Evolutionary conservation across 2,888 invertebrate species (phyloP), one percentile per base, ranked within the genome.

Genomic region (Harpalus rufipes): DNA sequence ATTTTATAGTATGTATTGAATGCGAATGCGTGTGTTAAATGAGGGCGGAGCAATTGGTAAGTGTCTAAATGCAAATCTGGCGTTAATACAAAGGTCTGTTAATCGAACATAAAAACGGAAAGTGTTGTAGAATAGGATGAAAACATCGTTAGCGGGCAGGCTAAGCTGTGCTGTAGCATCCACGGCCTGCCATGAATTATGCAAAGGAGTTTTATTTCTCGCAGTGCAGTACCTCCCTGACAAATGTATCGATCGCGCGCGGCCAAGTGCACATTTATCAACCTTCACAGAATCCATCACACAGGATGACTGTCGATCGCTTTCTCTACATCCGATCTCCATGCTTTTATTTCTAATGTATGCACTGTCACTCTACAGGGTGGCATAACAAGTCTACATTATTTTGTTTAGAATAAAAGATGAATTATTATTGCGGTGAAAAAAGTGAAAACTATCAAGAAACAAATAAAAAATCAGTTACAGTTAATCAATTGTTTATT

Each of bases 201-300:
- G 76, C 76, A 76, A 76, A 76, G 25, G 8, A 51, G 76, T 76
- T 76, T 44, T 51, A 76, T 25, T 76, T 76, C 21, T 76, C 51
- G n/a, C 44, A 68, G 68, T 68, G 68, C 68, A 68, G 25, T 1
- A n/a, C 21, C n/a, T 51, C 76, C 12, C 76, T 44, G 76, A 76
- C 76, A 76, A 76, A 76, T 76, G 76, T 76, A 76, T 76, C 76
- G 76, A 76, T 76, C 44, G n/a, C 44, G 76, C 12, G 68, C 68
- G 32, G 39, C 32, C 74, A 51, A 76, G 76, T 76, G 56, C 76
- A 56, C 76, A 76, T 76, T 76, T 76, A 76, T 76, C 76, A 76
- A 76, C 16, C 51, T 44, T 76, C 25, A 5, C 32, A 7, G 51
- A 25, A 76, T 76, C 76, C 76, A 76, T 76, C 76, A 76, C 7